Percentiles rank a stretch among this genome's conserved stretches.
phyloP scores from a whole-genome alignment of 2,888 invertebrate species.

The Pimpla rufipes region DNA sequence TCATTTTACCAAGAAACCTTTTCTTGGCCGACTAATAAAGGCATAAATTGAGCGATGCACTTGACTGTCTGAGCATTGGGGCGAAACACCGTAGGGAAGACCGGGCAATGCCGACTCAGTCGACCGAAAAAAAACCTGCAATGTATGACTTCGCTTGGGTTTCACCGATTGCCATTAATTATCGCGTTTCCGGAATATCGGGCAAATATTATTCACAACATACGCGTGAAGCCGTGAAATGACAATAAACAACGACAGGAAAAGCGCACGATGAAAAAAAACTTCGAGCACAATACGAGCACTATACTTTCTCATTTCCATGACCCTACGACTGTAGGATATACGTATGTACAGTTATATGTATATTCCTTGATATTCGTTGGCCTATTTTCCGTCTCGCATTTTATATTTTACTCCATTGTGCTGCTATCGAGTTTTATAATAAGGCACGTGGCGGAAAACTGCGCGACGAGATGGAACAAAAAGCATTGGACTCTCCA shows the following conservation, averaged over 20 bases:
- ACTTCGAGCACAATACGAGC: not conserved
- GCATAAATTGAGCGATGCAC: too few relatives aligned
- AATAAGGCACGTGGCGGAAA: slow-evolving; percentile 25
- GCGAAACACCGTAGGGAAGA: too few relatives aligned
- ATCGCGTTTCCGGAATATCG: not conserved
- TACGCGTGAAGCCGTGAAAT: not conserved
- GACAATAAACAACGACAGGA: not conserved
- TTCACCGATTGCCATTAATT: not conserved
- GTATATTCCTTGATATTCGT: not conserved
- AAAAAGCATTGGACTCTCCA: slow-evolving; percentile 2
- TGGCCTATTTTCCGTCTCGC: not conserved
- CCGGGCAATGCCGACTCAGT: too few relatives aligned
- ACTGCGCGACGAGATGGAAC: slow-evolving; percentile 3
- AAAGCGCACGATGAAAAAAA: not conserved
- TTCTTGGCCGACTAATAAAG: too few relatives aligned
- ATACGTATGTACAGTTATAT: too few relatives aligned
- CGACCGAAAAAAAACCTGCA: too few relatives aligned
- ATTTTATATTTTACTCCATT: slow-evolving; percentile 33
- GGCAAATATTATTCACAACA: not conserved
- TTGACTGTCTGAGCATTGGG: too few relatives aligned
- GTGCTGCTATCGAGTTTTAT: not conserved
- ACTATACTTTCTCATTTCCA: not conserved
- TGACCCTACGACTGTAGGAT: too few relatives aligned
- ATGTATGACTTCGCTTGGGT: too few relatives aligned
- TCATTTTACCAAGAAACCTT: too few relatives aligned